Conservation (phyloP, 2,113 vertebrate genomes). For the Haplotaxodon microlepis region DNA sequence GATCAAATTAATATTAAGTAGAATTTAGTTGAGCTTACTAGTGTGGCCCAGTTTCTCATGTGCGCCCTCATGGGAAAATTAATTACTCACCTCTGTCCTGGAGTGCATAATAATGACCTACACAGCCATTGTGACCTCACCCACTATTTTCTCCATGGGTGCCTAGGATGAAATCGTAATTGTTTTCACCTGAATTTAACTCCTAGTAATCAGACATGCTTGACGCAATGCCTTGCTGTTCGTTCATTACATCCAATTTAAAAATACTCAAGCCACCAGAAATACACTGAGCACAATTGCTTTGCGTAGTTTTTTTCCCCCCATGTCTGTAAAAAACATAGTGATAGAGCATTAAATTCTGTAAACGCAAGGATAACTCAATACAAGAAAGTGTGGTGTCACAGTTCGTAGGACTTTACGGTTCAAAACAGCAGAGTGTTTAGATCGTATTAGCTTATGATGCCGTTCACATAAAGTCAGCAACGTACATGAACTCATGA, state of each 20-base stretch:
- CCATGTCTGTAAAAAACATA: not conserved
- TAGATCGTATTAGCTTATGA: not conserved
- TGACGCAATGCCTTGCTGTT: not conserved
- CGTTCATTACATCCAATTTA: not conserved
- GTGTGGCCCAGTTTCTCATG: not conserved
- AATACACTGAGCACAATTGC: not conserved
- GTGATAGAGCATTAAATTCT: not conserved
- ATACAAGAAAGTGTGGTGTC: not conserved
- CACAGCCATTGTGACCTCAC: not conserved
- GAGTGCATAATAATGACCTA: not conserved
- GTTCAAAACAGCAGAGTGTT: not conserved
- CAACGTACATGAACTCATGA: not conserved
- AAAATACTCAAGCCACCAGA: not conserved
- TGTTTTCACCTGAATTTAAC: not conserved
- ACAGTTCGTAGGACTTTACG: not conserved
- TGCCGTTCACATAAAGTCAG: not conserved
- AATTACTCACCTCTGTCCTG: not conserved
- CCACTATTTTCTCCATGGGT: not conserved
- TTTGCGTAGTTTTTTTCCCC: fast-evolving
- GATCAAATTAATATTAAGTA: not conserved
- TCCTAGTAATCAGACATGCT: not conserved
- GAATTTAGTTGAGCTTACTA: not conserved
- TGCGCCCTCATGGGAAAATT: not conserved
- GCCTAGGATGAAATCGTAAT: not conserved
- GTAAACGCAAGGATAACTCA: not conserved